phyloP scores from a whole-genome alignment of 2,797 vertebrate species.

The Antennarius maculatus region DNA sequence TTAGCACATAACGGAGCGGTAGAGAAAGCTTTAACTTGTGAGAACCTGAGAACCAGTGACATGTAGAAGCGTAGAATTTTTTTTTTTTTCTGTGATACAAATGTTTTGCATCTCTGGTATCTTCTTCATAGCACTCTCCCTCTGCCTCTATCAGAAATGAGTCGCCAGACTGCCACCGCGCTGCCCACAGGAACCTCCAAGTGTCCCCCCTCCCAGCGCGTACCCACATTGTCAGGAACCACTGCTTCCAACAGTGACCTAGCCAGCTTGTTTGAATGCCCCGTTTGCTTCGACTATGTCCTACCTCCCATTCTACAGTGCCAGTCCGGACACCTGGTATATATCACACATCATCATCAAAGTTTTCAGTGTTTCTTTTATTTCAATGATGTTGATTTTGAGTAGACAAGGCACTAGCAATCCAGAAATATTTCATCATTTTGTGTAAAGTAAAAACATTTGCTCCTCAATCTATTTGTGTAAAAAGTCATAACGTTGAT shows the following conservation, averaged over 20 bases:
- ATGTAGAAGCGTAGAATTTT: no score
- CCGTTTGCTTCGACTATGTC: conserved; percentile 99
- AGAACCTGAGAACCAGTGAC: no score
- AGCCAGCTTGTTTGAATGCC: conserved; percentile 98
- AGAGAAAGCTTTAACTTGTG: no score
- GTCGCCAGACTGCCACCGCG: conserved; percentile 99
- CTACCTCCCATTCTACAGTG: conserved; percentile 98
- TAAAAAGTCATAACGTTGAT: no score
- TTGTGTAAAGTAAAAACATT: background rate
- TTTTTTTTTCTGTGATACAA: no score
- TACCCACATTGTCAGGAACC: conserved; percentile 95
- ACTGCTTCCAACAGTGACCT: conserved; percentile 99
- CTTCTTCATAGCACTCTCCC: background rate
- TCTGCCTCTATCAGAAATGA: conserved; percentile 88
- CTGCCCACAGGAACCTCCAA: conserved; percentile 98
- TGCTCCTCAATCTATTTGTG: no score
- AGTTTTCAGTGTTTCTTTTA: no score
- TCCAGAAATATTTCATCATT: background rate
- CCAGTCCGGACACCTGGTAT: conserved; percentile 96
- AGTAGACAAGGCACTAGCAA: no score
- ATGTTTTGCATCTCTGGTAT: background rate
- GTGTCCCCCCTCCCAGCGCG: conserved; percentile 96
- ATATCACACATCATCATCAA: conserved; percentile 10
- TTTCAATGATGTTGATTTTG: background rate
- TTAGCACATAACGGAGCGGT: no score